phyloP scores from a whole-genome alignment of 2,888 invertebrate genomes.

The Drosophila kokeensis region DNA sequence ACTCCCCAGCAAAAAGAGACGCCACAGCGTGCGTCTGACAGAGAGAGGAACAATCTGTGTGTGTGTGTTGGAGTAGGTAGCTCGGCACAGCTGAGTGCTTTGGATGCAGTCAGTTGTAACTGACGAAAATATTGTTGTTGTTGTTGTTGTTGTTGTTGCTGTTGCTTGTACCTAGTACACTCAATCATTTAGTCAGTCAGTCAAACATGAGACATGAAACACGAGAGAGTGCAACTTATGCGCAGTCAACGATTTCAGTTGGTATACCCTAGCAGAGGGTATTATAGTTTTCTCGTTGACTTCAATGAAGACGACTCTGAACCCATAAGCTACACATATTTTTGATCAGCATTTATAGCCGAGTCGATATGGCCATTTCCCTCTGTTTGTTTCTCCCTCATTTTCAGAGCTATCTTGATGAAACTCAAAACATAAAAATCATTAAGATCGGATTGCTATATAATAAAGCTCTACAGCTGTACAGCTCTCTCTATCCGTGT shows the following conservation, averaged over 20 bases:
- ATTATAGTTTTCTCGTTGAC: background rate
- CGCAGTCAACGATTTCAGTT: constrained; percentile 43
- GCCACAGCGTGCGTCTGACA: constrained; percentile 4
- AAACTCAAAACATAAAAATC: background rate
- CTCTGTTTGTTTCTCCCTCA: background rate
- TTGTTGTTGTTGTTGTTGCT: background rate
- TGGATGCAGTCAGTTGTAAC: constrained; percentile 75
- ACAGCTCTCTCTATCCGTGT: no score
- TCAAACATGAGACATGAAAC: constrained; percentile 60
- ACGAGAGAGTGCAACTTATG: constrained; percentile 16
- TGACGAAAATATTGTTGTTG: constrained; percentile 48
- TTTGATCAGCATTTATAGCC: background rate
- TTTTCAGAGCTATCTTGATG: background rate
- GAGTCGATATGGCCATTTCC: background rate
- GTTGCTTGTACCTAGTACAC: constrained; percentile 2
- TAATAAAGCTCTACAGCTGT: rapidly evolving
- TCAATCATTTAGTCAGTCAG: constrained; percentile 72
- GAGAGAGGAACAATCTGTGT: constrained; percentile 7
- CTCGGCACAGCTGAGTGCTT: constrained; percentile 45
- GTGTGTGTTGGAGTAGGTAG: constrained; percentile 5
- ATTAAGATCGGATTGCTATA: background rate
- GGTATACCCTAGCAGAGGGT: background rate
- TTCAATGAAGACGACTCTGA: background rate
- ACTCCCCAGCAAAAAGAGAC: constrained; percentile 42
- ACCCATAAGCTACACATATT: background rate